These are phyloP conservation scores for Erethizon dorsatum DNA, from an alignment of 2,797 vertebrate species.

Conservation along the genomic window DNA sequence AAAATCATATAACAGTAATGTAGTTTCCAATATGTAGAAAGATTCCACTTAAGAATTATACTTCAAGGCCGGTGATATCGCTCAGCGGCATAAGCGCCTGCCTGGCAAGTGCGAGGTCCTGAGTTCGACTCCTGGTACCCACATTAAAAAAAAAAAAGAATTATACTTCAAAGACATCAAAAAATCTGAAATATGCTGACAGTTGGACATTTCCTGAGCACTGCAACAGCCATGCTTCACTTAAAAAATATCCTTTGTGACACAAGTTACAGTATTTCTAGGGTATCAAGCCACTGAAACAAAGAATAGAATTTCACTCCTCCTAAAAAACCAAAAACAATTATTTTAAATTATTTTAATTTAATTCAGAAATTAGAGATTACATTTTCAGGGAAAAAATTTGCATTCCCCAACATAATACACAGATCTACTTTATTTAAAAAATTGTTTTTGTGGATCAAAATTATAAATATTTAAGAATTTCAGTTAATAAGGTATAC, in stretches of 20 bases:
- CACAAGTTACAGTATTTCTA: not conserved
- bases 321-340: not conserved
- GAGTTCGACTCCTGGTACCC: too few relatives aligned
- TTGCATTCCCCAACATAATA: not conserved
- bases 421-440: not conserved
- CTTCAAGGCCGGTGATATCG: too few relatives aligned
- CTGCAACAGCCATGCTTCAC: too few relatives aligned
- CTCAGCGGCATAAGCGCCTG: too few relatives aligned
- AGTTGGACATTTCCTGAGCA: too few relatives aligned
- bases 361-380: not conserved
- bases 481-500: not conserved
- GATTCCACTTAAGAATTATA: too few relatives aligned
- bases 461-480: slow-evolving; percentile 22
- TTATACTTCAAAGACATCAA: too few relatives aligned
- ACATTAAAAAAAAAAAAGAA: too few relatives aligned
- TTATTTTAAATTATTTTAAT: not conserved
- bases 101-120: too few relatives aligned
- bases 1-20: not conserved
- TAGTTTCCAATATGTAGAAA: not conserved
- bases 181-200: too few relatives aligned
- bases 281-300: not conserved
- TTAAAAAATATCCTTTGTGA: not conserved
- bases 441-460: not conserved
- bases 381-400: not conserved
- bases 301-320: not conserved